Evolutionary conservation across 2,888 invertebrate genomes (phyloP).

Genomic region (Caenorhabditis virilis): DNA sequence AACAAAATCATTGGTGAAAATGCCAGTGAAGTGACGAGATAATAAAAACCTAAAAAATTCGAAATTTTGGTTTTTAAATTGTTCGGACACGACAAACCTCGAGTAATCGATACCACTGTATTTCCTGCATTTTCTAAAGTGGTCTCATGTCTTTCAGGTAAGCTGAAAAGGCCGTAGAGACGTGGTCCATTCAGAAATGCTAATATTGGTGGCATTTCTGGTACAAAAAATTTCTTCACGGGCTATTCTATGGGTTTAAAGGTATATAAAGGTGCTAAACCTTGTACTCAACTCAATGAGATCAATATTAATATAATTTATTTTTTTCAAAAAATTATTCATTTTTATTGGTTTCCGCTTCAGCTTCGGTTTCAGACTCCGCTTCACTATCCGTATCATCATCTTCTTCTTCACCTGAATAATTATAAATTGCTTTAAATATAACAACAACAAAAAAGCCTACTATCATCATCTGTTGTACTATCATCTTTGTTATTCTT

Average conservation of each 20-base stretch:
- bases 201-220: slow-evolving; percentile 24
- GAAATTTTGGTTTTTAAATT: neutral
- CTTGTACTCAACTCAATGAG: too few relatives aligned
- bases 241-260: too few relatives aligned
- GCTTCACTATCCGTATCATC: slow-evolving; percentile 10
- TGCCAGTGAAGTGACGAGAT: slow-evolving; percentile 41
- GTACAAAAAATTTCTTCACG: neutral
- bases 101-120: slow-evolving; percentile 18
- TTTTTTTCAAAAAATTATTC: neutral
- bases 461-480: slow-evolving; percentile 8
- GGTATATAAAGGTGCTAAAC: too few relatives aligned
- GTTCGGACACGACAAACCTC: slow-evolving; percentile 12
- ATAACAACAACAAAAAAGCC: too few relatives aligned
- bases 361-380: slow-evolving; percentile 12
- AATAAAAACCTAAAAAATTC: slow-evolving; percentile 32
- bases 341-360: slow-evolving; percentile 1
- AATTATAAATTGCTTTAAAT: too few relatives aligned
- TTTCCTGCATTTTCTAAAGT: slow-evolving; percentile 35
- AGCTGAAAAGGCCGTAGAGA: slow-evolving; percentile 37
- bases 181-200: slow-evolving; percentile 37
- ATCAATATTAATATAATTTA: neutral
- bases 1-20: slow-evolving; percentile 36
- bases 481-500: slow-evolving; percentile 22
- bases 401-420: slow-evolving; percentile 9
- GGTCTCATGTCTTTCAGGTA: slow-evolving; percentile 14